Conservation (phyloP, 2,113 vertebrate species). For the Semicossyphus pulcher region DNA sequence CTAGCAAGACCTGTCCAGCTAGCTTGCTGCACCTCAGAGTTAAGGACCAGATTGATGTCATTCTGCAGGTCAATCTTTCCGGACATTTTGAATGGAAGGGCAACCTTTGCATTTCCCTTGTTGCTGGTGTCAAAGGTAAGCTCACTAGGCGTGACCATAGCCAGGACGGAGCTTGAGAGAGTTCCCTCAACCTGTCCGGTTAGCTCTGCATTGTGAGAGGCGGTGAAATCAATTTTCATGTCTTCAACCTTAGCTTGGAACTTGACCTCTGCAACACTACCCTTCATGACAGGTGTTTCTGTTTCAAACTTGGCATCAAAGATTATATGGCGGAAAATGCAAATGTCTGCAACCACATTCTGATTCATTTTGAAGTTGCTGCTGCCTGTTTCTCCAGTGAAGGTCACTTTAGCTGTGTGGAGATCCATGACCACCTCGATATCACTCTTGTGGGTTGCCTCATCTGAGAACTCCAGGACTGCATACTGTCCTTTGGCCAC, state of each 20-base stretch:
- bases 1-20: conserved; percentile 86
- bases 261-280: conserved; percentile 82
- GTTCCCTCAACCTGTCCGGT: conserved; percentile 84
- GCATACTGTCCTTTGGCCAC: conserved; percentile 85
- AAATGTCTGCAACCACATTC: conserved; percentile 81
- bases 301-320: conserved; percentile 85
- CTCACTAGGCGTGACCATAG: conserved; percentile 82
- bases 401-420: conserved; percentile 77
- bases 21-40: conserved; percentile 82
- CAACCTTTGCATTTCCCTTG: conserved; percentile 87
- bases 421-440: conserved; percentile 81
- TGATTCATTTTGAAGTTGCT: conserved; percentile 85
- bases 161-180: conserved; percentile 83
- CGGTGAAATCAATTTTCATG: conserved; percentile 84
- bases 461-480: conserved; percentile 82
- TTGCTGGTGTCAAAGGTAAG: conserved; percentile 85
- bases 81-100: conserved; percentile 86
- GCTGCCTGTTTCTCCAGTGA: conserved; percentile 82
- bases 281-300: conserved; percentile 85
- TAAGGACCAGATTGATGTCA: conserved; percentile 86
- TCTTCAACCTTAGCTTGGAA: conserved; percentile 79
- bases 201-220: conserved; percentile 84
- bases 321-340: conserved; percentile 77
- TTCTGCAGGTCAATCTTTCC: conserved; percentile 91
- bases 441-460: conserved; percentile 85